phyloP scores from a whole-genome alignment of 2,113 vertebrate genomes.

The Panthera leo region DNA sequence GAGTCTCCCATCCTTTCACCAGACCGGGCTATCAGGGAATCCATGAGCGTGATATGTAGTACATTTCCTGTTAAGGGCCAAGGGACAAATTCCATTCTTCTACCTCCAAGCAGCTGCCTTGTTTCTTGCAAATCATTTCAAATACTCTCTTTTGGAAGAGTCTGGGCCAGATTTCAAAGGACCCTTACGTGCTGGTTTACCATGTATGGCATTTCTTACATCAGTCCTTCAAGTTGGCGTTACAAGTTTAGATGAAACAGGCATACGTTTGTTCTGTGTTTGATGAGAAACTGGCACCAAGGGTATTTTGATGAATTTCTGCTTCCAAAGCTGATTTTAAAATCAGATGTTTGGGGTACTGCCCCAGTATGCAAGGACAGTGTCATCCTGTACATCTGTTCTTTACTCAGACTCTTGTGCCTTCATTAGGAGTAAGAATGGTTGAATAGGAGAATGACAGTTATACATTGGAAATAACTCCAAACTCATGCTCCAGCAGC shows the following conservation, averaged over 20 bases:
- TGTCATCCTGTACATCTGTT: neutral
- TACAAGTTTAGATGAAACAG: constrained; percentile 12
- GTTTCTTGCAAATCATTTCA: neutral
- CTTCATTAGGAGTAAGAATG: neutral
- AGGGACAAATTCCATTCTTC: neutral
- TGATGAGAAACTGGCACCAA: neutral
- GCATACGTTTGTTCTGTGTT: constrained; percentile 22
- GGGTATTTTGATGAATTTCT: constrained; percentile 12
- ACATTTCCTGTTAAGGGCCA: neutral
- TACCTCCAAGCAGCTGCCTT: neutral
- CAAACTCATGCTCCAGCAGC: neutral
- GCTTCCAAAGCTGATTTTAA: neutral
- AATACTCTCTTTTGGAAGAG: neutral
- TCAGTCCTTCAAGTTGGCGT: neutral
- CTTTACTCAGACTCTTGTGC: neutral
- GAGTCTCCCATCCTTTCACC: neutral
- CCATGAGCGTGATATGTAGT: neutral
- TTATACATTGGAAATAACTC: neutral
- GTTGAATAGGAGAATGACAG: neutral
- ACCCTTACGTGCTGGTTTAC: neutral
- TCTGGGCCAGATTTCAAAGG: neutral
- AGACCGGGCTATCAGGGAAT: neutral
- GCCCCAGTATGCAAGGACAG: neutral
- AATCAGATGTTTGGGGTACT: neutral
- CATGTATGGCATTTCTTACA: neutral